Evolutionary conservation across 2,888 invertebrate genomes (phyloP).

Genomic region (Monochamus alternatus): DNA sequence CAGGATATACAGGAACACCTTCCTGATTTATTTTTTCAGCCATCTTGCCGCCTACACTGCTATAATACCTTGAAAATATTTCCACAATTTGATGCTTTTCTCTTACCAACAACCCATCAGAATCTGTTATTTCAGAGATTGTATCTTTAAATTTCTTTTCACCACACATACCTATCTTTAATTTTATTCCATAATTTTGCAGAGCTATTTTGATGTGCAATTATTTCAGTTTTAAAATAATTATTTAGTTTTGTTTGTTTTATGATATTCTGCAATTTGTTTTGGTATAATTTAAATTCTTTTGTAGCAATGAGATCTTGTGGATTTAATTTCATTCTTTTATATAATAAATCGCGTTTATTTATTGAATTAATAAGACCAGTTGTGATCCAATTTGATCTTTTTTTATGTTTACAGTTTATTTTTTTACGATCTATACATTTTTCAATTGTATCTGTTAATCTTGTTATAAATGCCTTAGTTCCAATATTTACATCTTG

Average conservation of each 20-base stretch:
- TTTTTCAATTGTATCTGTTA: background rate
- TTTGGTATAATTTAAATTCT: background rate
- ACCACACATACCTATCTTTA: background rate
- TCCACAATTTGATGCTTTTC: background rate
- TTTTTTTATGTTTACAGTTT: background rate
- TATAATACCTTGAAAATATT: background rate
- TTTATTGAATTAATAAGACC: background rate
- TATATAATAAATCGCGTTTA: background rate
- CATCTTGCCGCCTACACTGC: background rate
- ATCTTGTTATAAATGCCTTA: background rate
- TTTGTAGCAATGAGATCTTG: background rate
- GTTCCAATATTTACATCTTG: too few relatives aligned
- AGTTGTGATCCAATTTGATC: background rate
- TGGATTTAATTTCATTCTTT: background rate
- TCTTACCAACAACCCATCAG: background rate
- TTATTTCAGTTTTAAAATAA: too few relatives aligned
- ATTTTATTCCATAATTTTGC: background rate
- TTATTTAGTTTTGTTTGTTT: too few relatives aligned
- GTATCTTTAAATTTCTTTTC: background rate
- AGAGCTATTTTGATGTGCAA: background rate
- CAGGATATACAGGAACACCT: too few relatives aligned
- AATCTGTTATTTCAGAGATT: background rate
- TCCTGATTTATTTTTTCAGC: background rate
- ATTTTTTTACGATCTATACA: background rate
- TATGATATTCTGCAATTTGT: background rate